phyloP scores from a whole-genome alignment of 2,888 invertebrate species.

The Platycnemis pennipes region DNA sequence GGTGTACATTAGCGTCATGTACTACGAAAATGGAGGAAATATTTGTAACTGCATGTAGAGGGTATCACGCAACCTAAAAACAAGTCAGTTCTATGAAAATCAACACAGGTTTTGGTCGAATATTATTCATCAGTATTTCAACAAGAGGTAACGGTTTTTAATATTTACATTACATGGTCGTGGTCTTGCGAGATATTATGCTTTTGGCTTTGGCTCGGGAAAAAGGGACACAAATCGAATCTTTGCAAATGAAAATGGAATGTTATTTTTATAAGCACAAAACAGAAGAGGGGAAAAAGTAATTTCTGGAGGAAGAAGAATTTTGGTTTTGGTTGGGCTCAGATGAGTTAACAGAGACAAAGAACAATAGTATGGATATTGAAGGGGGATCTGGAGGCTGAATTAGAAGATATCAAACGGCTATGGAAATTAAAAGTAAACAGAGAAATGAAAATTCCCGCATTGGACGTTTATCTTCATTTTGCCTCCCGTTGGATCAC shows the following conservation, averaged over 20 bases:
- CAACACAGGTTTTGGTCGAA: too few species aligned
- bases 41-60: too few species aligned
- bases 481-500: background rate
- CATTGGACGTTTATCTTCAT: background rate
- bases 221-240: too few species aligned
- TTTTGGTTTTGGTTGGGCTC: background rate
- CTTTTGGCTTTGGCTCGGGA: too few species aligned
- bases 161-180: too few species aligned
- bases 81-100: too few species aligned
- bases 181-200: too few species aligned
- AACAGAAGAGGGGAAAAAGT: background rate
- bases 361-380: background rate
- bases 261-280: background rate
- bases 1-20: too few species aligned
- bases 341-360: background rate
- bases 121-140: too few species aligned
- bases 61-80: too few species aligned
- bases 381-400: background rate
- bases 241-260: background rate
- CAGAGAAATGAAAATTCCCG: background rate
- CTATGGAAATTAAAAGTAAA: slow-evolving; percentile 2
- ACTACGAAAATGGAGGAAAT: too few species aligned
- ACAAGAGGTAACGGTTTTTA: too few species aligned
- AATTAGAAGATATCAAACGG: slow-evolving; percentile 16
- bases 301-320: background rate